Base-by-base conservation (phyloP, 1,140 invertebrate genomes). In the Lucilia cuprina region DNA sequence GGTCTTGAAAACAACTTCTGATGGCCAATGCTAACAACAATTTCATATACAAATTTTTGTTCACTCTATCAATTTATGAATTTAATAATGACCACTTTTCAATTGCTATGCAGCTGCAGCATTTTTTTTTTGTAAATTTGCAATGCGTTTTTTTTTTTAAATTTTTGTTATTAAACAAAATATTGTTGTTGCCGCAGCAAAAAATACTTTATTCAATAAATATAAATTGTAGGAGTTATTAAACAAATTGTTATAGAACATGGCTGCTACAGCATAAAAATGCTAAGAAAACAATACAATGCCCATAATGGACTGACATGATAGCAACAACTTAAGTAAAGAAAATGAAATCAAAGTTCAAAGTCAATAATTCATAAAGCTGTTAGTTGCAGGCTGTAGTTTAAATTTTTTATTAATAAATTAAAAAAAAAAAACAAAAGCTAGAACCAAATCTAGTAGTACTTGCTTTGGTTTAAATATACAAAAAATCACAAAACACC, bases 341-440 rank as follows among this genome's bases (percentile, higher is more conserved):
- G 47, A 50, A 49, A 47, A 50, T 50, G 25, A 49, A 80, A 80
- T 80, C 77, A 80, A 80, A 80, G 77, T 80, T 80, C 77, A 80
- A 80, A 80, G 77, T 80, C 77, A 80, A 80, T 80, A 80, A 80
- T 80, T 80, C 77, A 80, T 80, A 34, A 47, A 21, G 77, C 77
- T 49, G 47, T 80, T 80, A n/a, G 75, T n/a, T 50, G 77, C n/a
- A 7, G 65, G 65, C 65, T 21, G 14, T n/a, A 14, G 55, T n/a
- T 7, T 60, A n/a, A 2, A 1, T 60, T 14, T 60, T 17, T 60
- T 12, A n/a, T 17, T 60, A 17, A 17, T 60, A n/a, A n/a, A 2
- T 7, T 60, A 25, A 25, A 70, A 70, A 70, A 70, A 70, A 21
- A 65, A 19, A 70, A 70, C 65, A 21, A 5, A 21, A 70, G 35